Base-by-base conservation (phyloP, 2,888 invertebrate genomes). In the Megaustenia siamemsis region DNA sequence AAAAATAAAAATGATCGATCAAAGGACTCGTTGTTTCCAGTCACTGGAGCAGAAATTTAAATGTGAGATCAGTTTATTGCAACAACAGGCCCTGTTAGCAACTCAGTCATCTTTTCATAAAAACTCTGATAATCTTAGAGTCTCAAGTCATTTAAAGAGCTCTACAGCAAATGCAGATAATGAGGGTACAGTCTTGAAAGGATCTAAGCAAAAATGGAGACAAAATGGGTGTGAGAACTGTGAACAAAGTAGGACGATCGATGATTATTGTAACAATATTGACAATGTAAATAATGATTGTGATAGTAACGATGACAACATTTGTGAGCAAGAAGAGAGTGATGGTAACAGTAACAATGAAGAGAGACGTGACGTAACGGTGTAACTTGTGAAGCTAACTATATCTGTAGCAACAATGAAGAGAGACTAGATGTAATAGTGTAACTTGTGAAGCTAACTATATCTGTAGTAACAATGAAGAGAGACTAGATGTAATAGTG, bases 1-100 rank as follows among this genome's bases (percentile, higher is more conserved):
- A 32, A 81, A 81, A n/a, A 81, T 81, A 18, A 2, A 69, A 32
- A 81, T 81, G 80, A 43, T 81, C 24, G 21, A n/a, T 21, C 80
- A 81, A 24, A 81, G 53, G n/a, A 69, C 69, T n/a, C 63, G n/a
- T 15, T 81, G 69, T 53, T 69, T 69, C 53, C 32, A 38, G 10
- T 68, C 71, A 24, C n/a, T 81, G n/a, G 69, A 81, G 28, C 1
- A 32, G 15, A 81, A 81, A 69, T 35, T 81, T 38, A 32, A 69
- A 21, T 38, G 24, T 38, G 53, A 81, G 28, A 35, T 77, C 32
- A 77, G 0, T 49, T 15, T 49, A 24, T 24, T 69, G 18, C 43
- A 73, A 32, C 73, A 49, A 8, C 49, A 73, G 32, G 32, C 49
- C 0, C 5, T 24, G 32, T 28, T 73, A 21, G 32, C 21, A 49